Evolutionary conservation across 2,888 invertebrate species (phyloP).

Genomic region (Prostheceraeus crozeri): DNA sequence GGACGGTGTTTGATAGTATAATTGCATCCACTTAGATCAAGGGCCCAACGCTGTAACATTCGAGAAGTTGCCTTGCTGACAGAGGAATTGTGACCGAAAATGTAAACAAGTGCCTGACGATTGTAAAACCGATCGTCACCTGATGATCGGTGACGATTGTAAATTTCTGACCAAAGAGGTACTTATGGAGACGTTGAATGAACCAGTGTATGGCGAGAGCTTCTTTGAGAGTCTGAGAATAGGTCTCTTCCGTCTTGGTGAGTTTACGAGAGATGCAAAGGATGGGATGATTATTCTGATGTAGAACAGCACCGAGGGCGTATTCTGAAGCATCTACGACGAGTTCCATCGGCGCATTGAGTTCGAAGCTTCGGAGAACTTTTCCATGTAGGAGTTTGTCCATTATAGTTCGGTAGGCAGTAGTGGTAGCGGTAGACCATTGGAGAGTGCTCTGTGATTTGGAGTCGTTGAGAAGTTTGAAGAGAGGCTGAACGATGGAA

Average conservation of each 20-base stretch:
- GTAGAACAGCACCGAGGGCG: neutral
- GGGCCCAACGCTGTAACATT: neutral
- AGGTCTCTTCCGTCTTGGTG: neutral
- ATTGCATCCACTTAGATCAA: neutral
- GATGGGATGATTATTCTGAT: neutral
- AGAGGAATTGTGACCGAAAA: neutral
- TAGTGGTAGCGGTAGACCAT: neutral
- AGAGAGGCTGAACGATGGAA: conserved; percentile 8
- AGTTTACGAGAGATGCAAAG: conserved; percentile 5
- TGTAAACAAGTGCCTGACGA: neutral
- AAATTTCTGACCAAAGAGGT: neutral
- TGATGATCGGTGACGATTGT: conserved; percentile 3
- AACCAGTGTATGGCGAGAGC: conserved; percentile 14
- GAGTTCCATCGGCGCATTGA: neutral
- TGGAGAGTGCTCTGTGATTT: conserved; percentile 1
- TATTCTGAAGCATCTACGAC: conserved; percentile 5
- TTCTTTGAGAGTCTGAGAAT: conserved; percentile 16
- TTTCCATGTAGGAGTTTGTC: too few relatives aligned
- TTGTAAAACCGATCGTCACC: too few relatives aligned
- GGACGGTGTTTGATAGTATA: conserved; percentile 7
- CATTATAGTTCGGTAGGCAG: too few relatives aligned
- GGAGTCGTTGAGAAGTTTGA: too few relatives aligned
- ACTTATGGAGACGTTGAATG: conserved; percentile 6
- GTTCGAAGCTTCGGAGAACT: conserved; percentile 3
- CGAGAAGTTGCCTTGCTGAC: neutral